Conservation (phyloP, 1,140 invertebrate species). For the Zophobas morio region DNA sequence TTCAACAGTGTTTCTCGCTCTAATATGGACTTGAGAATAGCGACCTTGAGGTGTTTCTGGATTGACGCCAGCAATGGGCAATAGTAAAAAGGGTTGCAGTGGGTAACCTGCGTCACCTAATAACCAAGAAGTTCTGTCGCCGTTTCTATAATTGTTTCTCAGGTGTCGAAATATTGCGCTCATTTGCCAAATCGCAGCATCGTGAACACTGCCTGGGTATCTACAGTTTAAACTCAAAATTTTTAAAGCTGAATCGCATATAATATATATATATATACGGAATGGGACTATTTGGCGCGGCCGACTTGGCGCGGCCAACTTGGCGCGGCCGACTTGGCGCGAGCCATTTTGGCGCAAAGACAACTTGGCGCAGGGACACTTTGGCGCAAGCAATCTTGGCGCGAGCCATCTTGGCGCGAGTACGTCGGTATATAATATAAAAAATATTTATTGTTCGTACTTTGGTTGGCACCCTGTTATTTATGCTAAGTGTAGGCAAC, state of each 20-base stretch:
- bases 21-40: constrained; percentile 28
- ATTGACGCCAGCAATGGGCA: constrained; percentile 29
- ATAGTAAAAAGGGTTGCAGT: constrained; percentile 47
- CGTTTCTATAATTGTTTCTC: background rate
- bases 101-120: constrained; percentile 54
- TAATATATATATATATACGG: constrained; percentile 55
- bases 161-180: background rate
- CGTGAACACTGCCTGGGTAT: constrained; percentile 31
- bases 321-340: too few relatives aligned
- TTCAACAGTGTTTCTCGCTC: constrained; percentile 47
- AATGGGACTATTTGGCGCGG: too few relatives aligned
- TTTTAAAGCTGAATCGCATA: constrained; percentile 51
- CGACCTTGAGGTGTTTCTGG: constrained; percentile 30
- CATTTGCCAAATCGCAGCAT: constrained; percentile 27
- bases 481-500: too few relatives aligned
- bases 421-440: too few relatives aligned
- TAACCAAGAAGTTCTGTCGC: constrained; percentile 42
- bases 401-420: too few relatives aligned
- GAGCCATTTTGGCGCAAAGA: too few relatives aligned
- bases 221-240: constrained; percentile 37
- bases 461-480: too few relatives aligned
- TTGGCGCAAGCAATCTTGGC: too few relatives aligned
- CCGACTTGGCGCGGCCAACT: too few relatives aligned
- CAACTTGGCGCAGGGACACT: too few relatives aligned
- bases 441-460: too few relatives aligned